Base-by-base conservation (phyloP, 2,888 invertebrate genomes). In the Agrotis clavis region DNA sequence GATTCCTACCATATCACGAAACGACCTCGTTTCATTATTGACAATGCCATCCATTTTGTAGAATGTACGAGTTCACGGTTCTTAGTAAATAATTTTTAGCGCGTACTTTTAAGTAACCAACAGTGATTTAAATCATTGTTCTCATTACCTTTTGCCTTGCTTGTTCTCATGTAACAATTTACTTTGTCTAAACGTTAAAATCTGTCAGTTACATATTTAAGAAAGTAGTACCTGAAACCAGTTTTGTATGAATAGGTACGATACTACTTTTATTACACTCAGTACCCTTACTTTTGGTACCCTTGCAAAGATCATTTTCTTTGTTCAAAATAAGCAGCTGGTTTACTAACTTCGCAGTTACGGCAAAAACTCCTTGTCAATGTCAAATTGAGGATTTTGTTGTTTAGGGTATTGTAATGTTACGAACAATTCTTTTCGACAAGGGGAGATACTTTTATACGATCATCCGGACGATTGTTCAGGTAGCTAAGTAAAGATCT, bases 141-240 rank as follows among this genome's bases (percentile, higher is more conserved):
- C 30, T 66, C 30, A 64, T 18, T 19, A 30, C 47, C 47, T 48
- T 21, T 14, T 66, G 66, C 16, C 14, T 16, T 1, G 1, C 25
- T 4, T 7, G 65, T 19, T 1, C 45, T 16, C 0, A 0, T 9
- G 0, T 5, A 19, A 61, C n/a, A 66, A 14, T 16, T 6, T 2
- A 14, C 30, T 35, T 67, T 66, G 50, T 50, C 13, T 16, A 11
- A 62, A 45, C 0, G 3, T n/a, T 35, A 3, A 14, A 16, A 57
- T 50, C 21, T 21, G 59, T 6, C 59, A 53, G 21, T 13, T 45
- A 56, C 21, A 3, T 45, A 50, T 30, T 6, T 18, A 47, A 35
- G 3, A 35, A 64, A 35, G 18, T 77, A 35, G 18, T 77, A 77
- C 70, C 78, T 78, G 62, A 47, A 68, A 77, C 74, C 25, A 19